A percentile compares a stretch with the other conserved stretches of the same genome.
These are phyloP conservation scores for Halictus ligatus DNA, from an alignment of 2,888 invertebrate species.

Conservation along the genomic window DNA sequence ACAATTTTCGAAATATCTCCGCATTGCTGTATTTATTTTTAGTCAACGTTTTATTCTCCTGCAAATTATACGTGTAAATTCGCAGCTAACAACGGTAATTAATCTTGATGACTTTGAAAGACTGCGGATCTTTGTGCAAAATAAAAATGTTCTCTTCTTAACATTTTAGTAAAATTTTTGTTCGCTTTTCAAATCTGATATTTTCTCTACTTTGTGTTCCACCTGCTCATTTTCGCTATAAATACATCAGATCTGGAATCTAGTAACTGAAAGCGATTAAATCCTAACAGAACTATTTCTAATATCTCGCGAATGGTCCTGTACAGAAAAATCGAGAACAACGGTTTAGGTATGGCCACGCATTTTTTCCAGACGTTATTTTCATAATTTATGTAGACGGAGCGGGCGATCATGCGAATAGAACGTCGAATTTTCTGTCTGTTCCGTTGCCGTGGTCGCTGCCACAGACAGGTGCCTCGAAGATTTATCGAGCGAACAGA, in stretches of 20 bases:
- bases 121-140: no score
- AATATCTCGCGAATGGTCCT: background rate
- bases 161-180: no score
- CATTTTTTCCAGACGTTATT: background rate
- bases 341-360: background rate
- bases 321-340: background rate
- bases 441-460: background rate
- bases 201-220: background rate
- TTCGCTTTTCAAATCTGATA: background rate
- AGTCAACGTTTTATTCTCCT: no score
- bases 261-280: no score
- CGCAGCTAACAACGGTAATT: no score
- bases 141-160: no score
- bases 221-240: background rate
- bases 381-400: background rate
- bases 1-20: no score
- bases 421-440: conserved; percentile 46
- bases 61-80: no score
- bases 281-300: no score
- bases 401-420: background rate
- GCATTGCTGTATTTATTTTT: no score
- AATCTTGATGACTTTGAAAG: no score
- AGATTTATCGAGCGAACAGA: conserved; percentile 70
- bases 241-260: background rate
- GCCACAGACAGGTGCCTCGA: conserved; percentile 16